These are phyloP conservation scores for Muscicapa comitata DNA, from an alignment of 2,797 vertebrate species.

Conservation along the genomic window DNA sequence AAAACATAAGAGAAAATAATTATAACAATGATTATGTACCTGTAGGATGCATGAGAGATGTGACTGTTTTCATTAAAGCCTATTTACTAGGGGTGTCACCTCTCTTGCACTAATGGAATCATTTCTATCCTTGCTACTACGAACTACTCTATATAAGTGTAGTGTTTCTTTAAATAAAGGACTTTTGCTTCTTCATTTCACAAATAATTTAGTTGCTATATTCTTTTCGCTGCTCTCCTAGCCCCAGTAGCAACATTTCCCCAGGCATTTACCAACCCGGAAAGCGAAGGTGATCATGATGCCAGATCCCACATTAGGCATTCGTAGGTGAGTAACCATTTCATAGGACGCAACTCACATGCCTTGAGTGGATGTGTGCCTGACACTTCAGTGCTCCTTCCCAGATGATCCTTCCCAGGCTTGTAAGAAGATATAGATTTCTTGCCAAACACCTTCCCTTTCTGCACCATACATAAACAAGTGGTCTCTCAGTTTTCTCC, in stretches of 20 bases:
- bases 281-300: background rate
- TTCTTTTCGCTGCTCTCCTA: too few species aligned
- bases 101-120: too few species aligned
- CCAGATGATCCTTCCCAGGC: background rate
- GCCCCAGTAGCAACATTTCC: background rate
- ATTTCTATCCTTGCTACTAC: too few species aligned
- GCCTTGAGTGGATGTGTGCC: background rate
- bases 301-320: background rate
- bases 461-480: background rate
- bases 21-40: too few species aligned
- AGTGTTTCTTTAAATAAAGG: too few species aligned
- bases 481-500: background rate
- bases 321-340: background rate
- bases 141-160: too few species aligned
- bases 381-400: background rate
- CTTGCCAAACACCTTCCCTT: background rate
- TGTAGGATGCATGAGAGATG: too few species aligned
- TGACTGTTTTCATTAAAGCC: too few species aligned
- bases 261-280: background rate
- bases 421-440: background rate
- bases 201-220: too few species aligned
- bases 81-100: too few species aligned
- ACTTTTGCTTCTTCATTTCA: too few species aligned
- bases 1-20: too few species aligned
- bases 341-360: background rate